Conservation (phyloP, 2,113 vertebrate genomes). For the Peromyscus maniculatus region DNA sequence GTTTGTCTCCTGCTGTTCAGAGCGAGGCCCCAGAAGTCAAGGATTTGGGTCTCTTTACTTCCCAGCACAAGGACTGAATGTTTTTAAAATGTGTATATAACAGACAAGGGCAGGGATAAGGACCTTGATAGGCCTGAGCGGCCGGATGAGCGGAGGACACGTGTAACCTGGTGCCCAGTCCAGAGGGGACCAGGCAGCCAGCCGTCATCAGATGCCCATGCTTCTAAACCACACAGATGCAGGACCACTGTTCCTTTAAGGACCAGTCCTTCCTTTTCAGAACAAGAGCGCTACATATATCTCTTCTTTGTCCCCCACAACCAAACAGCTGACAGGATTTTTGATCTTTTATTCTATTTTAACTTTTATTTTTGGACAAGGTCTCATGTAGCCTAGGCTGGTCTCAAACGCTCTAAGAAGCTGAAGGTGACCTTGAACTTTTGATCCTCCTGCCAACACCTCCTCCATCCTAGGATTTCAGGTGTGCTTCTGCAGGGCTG, state of each 20-base stretch:
- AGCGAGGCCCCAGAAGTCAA: neutral
- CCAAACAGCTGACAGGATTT: neutral
- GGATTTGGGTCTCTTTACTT: neutral
- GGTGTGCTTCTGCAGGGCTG: neutral
- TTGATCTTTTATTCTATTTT: neutral
- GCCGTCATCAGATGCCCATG: neutral
- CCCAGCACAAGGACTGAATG: neutral
- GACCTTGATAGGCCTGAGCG: neutral
- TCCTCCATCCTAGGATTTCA: neutral
- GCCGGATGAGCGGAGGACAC: neutral
- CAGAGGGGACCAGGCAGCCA: neutral
- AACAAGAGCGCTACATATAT: rapidly evolving
- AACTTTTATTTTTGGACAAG: neutral
- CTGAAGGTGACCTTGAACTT: neutral
- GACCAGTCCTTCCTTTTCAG: neutral
- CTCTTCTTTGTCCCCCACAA: neutral
- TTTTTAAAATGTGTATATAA: neutral
- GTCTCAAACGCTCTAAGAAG: neutral
- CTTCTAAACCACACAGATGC: neutral
- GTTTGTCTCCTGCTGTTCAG: rapidly evolving
- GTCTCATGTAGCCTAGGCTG: neutral
- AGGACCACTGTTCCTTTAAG: neutral
- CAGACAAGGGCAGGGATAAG: neutral
- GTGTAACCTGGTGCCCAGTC: too few species aligned
- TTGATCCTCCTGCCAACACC: neutral